Evolutionary conservation across 2,888 invertebrate genomes (phyloP).

Genomic region (Himalopsyche japonica): DNA sequence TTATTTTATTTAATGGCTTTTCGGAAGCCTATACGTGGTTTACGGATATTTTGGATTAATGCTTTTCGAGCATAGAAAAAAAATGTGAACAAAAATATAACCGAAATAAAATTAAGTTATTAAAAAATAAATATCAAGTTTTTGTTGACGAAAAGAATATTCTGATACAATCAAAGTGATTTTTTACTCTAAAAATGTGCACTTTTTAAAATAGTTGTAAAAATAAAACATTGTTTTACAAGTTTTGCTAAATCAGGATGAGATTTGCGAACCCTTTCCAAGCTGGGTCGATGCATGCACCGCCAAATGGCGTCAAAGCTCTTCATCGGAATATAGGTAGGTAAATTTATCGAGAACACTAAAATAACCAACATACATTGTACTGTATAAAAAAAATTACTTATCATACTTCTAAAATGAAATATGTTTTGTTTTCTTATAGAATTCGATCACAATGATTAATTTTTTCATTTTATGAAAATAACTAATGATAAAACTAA

Average conservation of each 20-base stretch:
- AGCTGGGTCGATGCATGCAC: constrained; percentile 10
- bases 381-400: background rate
- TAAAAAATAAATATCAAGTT: background rate
- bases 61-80: constrained; percentile 5
- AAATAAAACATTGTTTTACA: background rate
- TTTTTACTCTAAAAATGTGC: background rate
- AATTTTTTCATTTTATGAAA: too few relatives aligned
- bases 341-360: background rate
- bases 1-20: constrained; percentile 14
- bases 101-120: background rate
- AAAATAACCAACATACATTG: too few relatives aligned
- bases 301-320: background rate
- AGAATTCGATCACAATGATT: too few relatives aligned
- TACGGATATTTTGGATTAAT: constrained; percentile 27
- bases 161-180: background rate
- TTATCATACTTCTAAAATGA: too few relatives aligned
- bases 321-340: background rate
- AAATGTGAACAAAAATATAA: constrained; percentile 12
- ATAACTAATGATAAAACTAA: too few relatives aligned
- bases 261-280: constrained; percentile 34
- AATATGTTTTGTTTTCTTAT: too few relatives aligned
- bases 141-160: background rate
- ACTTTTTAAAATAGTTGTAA: background rate
- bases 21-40: constrained; percentile 13
- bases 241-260: constrained; percentile 17